phyloP scores from a whole-genome alignment of 2,113 vertebrate genomes.

The Manacus vitellinus region DNA sequence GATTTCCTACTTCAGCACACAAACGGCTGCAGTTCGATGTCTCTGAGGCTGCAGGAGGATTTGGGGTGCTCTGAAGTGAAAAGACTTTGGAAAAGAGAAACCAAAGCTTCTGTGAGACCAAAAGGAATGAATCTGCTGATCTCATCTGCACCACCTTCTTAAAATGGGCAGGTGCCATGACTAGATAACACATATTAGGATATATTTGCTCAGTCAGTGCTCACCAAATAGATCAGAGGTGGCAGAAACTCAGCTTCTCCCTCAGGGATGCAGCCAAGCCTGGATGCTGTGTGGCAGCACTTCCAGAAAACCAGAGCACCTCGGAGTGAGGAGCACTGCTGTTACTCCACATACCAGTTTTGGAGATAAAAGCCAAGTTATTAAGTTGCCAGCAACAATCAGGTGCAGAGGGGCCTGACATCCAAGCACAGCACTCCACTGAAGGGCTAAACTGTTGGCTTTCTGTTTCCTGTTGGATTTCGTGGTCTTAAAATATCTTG shows the following conservation, averaged over 20 bases:
- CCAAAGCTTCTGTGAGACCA: not conserved
- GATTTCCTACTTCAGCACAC: not conserved
- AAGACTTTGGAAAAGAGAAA: not conserved
- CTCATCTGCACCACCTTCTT: not conserved
- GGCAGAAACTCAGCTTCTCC: not conserved
- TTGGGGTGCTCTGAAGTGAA: not conserved
- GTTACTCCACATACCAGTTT: not conserved
- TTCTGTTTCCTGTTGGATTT: not conserved
- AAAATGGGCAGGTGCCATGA: not conserved
- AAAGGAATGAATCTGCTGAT: not conserved
- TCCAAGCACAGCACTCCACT: not conserved
- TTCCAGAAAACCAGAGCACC: not conserved
- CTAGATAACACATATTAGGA: rapidly evolving
- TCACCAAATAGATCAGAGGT: not conserved
- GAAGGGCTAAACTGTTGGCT: not conserved
- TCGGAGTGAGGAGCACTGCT: not conserved
- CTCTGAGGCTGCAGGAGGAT: not conserved
- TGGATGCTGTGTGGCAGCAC: not conserved
- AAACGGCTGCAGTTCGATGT: no score
- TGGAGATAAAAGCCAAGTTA: not conserved
- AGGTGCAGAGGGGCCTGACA: not conserved
- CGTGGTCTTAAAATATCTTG: not conserved
- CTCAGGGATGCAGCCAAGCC: not conserved
- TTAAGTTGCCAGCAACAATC: not conserved
- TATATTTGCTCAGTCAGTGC: not conserved